phyloP scores from a whole-genome alignment of 2,113 vertebrate genomes.

The Cromileptes altivelis region DNA sequence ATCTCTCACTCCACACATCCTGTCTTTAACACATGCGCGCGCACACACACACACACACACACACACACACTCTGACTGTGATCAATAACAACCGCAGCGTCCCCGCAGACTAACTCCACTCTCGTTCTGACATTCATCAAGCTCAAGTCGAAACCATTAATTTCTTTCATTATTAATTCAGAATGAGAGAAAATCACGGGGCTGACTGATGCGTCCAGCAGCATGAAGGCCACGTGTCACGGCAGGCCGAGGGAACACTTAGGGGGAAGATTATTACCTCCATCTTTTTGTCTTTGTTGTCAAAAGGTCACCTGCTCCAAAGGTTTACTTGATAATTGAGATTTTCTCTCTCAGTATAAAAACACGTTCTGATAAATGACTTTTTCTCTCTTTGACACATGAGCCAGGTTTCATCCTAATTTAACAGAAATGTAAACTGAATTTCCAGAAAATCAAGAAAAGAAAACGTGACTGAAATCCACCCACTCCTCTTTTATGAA shows the following conservation, averaged over 20 bases:
- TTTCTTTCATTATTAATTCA: constrained; percentile 62
- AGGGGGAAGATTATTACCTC: not conserved
- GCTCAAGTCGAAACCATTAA: constrained; percentile 46
- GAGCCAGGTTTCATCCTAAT: too few relatives aligned
- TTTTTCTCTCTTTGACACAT: not conserved
- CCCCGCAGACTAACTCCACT: not conserved
- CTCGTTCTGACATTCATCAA: constrained; percentile 61
- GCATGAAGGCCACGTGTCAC: not conserved
- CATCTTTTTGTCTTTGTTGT: not conserved
- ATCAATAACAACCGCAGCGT: constrained; percentile 46
- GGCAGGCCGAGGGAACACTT: not conserved
- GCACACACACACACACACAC: not conserved
- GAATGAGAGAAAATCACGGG: constrained; percentile 42
- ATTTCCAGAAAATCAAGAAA: too few relatives aligned
- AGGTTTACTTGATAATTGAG: not conserved
- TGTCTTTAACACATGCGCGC: not conserved
- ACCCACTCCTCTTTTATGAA: too few relatives aligned
- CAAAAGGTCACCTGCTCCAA: constrained; percentile 1
- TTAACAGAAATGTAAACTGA: too few relatives aligned
- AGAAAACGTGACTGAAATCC: too few relatives aligned
- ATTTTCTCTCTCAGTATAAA: not conserved
- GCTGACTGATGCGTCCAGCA: constrained; percentile 35
- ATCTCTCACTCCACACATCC: constrained; percentile 7
- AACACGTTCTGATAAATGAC: not conserved
- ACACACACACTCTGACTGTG: constrained; percentile 17